Conservation (phyloP, 2,888 invertebrate genomes). For the Macropis europaea region DNA sequence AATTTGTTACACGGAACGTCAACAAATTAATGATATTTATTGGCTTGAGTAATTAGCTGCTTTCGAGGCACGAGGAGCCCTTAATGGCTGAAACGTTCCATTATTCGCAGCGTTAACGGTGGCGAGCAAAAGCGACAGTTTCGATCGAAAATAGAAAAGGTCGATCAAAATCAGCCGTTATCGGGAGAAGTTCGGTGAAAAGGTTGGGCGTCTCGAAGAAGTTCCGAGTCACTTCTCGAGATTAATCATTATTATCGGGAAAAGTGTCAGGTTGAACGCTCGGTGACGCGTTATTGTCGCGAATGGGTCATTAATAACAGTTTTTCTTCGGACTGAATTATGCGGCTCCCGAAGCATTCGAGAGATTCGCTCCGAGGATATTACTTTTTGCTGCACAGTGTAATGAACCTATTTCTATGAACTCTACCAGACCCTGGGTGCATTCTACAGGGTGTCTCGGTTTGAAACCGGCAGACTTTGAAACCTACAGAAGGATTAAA, state of each 20-base stretch:
- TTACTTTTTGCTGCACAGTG: neutral
- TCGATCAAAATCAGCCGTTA: slow-evolving; percentile 38
- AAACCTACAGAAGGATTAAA: too few species aligned
- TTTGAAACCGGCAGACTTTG: too few species aligned
- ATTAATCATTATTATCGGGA: slow-evolving; percentile 56
- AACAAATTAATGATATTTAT: neutral
- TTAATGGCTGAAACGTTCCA: neutral
- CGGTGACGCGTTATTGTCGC: slow-evolving; percentile 44
- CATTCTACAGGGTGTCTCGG: too few species aligned
- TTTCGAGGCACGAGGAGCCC: neutral
- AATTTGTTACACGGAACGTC: too few species aligned
- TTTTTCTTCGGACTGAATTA: slow-evolving; percentile 11
- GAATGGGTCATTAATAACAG: slow-evolving; percentile 53
- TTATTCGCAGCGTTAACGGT: neutral
- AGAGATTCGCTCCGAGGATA: neutral
- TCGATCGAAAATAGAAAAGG: neutral
- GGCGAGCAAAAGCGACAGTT: neutral
- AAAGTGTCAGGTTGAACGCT: slow-evolving; percentile 39
- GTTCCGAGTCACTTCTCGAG: slow-evolving; percentile 37
- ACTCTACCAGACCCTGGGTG: neutral
- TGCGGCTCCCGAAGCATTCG: neutral
- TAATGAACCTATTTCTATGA: neutral
- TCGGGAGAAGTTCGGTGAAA: slow-evolving; percentile 4
- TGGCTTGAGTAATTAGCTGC: neutral
- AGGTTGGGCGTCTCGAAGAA: slow-evolving; percentile 25